Percentiles rank a stretch among this genome's conserved stretches.
These are phyloP conservation scores for Leguminivora glycinivorella DNA, from an alignment of 1,140 invertebrate genomes.

Conservation along the genomic window DNA sequence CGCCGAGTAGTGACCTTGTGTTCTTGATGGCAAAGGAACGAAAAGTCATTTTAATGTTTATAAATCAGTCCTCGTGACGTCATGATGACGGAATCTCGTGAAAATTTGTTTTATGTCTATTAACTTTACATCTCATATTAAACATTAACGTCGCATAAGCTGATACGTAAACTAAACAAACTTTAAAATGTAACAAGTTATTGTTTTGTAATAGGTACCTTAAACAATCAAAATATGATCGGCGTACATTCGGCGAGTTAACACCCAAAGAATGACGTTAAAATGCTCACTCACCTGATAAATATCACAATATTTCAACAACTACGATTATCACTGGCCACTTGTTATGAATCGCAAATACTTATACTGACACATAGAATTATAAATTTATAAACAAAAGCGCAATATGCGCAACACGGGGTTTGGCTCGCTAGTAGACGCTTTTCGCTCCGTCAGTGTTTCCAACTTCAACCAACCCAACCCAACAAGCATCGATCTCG, in stretches of 20 bases:
- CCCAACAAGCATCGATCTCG: constrained; percentile 69
- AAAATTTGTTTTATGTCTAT: constrained; percentile 32
- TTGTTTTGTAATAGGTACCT: constrained; percentile 5
- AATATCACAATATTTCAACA: constrained; percentile 41
- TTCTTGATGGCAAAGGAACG: constrained; percentile 61
- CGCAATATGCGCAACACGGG: constrained; percentile 49
- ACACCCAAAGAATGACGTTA: constrained; percentile 63
- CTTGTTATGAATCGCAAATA: constrained; percentile 37
- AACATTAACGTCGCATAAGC: not conserved
- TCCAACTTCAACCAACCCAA: constrained; percentile 44
- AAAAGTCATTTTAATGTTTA: constrained; percentile 69
- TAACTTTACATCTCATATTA: not conserved
- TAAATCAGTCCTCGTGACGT: constrained; percentile 73
- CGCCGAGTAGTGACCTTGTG: constrained; percentile 67
- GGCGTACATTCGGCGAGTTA: constrained; percentile 36
- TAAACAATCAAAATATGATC: constrained; percentile 15
- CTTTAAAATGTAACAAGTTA: not conserved
- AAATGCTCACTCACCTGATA: constrained; percentile 61
- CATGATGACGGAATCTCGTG: constrained; percentile 64
- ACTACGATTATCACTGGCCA: constrained; percentile 45
- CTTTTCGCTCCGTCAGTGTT: constrained; percentile 58
- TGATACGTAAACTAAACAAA: not conserved
- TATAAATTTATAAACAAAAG: constrained; percentile 50
- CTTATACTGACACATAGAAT: constrained; percentile 39
- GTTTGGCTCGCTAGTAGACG: constrained; percentile 59